Evolutionary conservation across 2,888 invertebrate genomes (phyloP).

Genomic region (Drosophila ustulata): DNA sequence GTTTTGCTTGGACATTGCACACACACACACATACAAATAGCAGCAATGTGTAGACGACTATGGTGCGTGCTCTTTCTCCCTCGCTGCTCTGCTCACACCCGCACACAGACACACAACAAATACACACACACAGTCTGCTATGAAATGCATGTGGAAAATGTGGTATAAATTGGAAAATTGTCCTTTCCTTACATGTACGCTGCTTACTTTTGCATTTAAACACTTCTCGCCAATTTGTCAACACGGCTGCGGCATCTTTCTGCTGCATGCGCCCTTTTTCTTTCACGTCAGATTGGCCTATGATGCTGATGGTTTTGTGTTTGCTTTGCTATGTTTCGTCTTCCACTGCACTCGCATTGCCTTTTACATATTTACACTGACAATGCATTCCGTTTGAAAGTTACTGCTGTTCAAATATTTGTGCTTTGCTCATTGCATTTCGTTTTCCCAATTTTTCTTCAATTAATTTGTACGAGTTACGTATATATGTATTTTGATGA

Average conservation of each 20-base stretch:
- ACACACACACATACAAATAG: slow-evolving; percentile 43
- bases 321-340: slow-evolving; percentile 59
- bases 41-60: slow-evolving; percentile 49
- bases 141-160: slow-evolving; percentile 55
- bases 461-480: slow-evolving; percentile 63
- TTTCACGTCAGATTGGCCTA: slow-evolving; percentile 60
- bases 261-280: slow-evolving; percentile 70
- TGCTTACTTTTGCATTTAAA: slow-evolving; percentile 62
- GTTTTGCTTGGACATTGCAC: slow-evolving; percentile 65
- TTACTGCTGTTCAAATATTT: slow-evolving; percentile 28
- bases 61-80: slow-evolving; percentile 58
- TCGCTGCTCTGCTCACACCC: slow-evolving; percentile 49
- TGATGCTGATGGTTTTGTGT: slow-evolving; percentile 53
- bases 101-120: slow-evolving; percentile 18
- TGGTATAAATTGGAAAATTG: slow-evolving; percentile 53
- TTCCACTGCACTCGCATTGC: slow-evolving; percentile 64
- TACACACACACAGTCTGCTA: too few relatives aligned
- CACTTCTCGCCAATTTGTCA: slow-evolving; percentile 61
- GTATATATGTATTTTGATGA: slow-evolving; percentile 45
- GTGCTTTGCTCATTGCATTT: slow-evolving; percentile 42
- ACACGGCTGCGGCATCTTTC: slow-evolving; percentile 69
- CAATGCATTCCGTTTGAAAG: slow-evolving; percentile 44
- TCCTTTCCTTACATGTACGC: slow-evolving; percentile 46
- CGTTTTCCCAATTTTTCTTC: slow-evolving; percentile 56
- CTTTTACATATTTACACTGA: slow-evolving; percentile 51